phyloP scores from a whole-genome alignment of 2,113 vertebrate species.

The Megaceryle maxima region DNA sequence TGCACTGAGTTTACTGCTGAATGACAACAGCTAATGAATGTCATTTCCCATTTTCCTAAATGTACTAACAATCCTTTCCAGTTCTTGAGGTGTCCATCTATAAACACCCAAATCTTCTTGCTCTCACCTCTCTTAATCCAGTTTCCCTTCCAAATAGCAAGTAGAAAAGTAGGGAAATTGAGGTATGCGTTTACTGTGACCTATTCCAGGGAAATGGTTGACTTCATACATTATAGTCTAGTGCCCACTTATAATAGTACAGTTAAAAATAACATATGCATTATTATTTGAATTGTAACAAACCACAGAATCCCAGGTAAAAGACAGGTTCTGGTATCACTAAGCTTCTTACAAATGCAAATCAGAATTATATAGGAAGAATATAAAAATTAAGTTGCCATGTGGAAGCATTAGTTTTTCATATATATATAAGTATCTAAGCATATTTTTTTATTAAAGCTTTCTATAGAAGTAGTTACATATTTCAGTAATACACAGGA shows the following conservation, averaged over 20 bases:
- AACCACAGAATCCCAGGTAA: background rate
- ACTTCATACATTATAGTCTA: background rate
- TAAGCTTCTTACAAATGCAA: background rate
- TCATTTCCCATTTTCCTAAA: background rate
- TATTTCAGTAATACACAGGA: conserved; percentile 61
- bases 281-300: background rate
- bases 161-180: background rate
- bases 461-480: conserved; percentile 40
- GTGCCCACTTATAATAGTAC: background rate
- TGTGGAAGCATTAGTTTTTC: background rate
- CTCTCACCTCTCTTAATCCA: background rate
- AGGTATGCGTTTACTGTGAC: background rate
- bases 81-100: background rate
- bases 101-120: background rate
- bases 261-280: background rate
- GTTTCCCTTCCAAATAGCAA: background rate
- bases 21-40: background rate
- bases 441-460: background rate
- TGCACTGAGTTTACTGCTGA: background rate
- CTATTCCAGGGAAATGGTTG: background rate
- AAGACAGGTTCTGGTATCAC: background rate
- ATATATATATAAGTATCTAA: background rate
- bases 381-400: background rate
- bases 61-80: background rate
- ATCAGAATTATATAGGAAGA: background rate